These are phyloP conservation scores for Mythimna vitellina DNA, from an alignment of 2,888 invertebrate species.

Conservation along the genomic window DNA sequence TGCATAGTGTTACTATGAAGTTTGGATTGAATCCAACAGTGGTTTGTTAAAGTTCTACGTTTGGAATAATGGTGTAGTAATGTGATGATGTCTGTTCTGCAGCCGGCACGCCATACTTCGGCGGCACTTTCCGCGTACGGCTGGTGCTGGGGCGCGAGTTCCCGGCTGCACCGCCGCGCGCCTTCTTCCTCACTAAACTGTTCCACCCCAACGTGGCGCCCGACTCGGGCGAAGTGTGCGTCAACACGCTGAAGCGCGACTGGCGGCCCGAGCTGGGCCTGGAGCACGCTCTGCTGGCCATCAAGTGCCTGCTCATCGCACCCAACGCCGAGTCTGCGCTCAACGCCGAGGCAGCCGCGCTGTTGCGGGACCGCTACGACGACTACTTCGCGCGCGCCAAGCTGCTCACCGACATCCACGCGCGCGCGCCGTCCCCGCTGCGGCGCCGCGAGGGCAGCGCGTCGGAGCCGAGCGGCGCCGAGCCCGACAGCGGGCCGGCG, in stretches of 20 bases:
- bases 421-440: conserved; percentile 64
- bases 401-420: conserved; percentile 87
- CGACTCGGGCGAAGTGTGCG: conserved; percentile 97
- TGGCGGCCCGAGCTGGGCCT: conserved; percentile 99
- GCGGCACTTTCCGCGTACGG: conserved; percentile 97
- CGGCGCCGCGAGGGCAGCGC: conserved; percentile 66
- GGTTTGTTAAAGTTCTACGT: background rate
- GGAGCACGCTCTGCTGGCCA: conserved; percentile 97
- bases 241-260: conserved; percentile 98
- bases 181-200: conserved; percentile 97
- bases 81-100: conserved; percentile 60
- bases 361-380: conserved; percentile 97
- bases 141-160: conserved; percentile 97
- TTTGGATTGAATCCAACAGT: too few species aligned
- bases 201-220: conserved; percentile 99
- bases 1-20: too few species aligned
- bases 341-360: conserved; percentile 98
- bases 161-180: conserved; percentile 97
- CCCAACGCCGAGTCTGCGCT: conserved; percentile 99
- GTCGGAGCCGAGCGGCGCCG: background rate
- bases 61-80: background rate
- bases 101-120: conserved; percentile 98
- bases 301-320: conserved; percentile 98
- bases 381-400: conserved; percentile 93
- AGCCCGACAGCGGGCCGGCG: conserved; percentile 86